Evolutionary conservation across 2,888 invertebrate genomes (phyloP), one percentile per base, ranked within the genome.

Genomic region (Drosophila bunnanda): DNA sequence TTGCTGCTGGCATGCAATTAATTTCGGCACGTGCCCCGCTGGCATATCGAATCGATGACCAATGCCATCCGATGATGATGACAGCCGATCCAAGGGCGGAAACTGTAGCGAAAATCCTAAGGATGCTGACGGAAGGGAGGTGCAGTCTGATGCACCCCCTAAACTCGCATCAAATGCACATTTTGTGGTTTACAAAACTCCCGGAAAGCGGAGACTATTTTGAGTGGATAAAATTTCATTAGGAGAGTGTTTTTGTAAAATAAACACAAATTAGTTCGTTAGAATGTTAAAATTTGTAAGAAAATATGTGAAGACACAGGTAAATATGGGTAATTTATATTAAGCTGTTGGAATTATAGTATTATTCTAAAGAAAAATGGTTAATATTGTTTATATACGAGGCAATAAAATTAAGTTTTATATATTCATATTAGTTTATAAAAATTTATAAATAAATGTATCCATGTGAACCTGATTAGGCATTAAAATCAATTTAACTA

Each of bases 41-140:
- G 69, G 72, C 88, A 70, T 72, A 71, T 66, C 85, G 60, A 70
- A 68, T 69, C 70, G 38, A 61, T 61, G 39, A 52, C 72, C 72
- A 72, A 71, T 71, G 52, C 74, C 62, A 58, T 52, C 32, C 50
- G 50, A 20, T 20, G 50, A 50, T 39, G 68, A 68, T 41, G 71
- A 52, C 74, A 64, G 53, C 20, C 34, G 56, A 57, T 36, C 44
- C 36, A 64, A 44, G 74, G 71, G 71, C 71, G 71, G 71, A 73
- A 71, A 64, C 25, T 53, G 71, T 57, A 70, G 25, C 46, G 34
- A 48, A 67, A 46, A 54, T 32, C 56, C 22, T 39, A 25, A 28
- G 38, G 41, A 50, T 32, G 20, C 20, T 13, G 32, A 2, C 13
- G 13, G 13, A 25, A 32, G 57, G 57, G 57, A 41, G 60, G 32